A percentile compares a stretch with the other conserved stretches of the same genome.
These are phyloP conservation scores for Naso thynnoides DNA, from an alignment of 2,797 vertebrate genomes.

Conservation along the genomic window DNA sequence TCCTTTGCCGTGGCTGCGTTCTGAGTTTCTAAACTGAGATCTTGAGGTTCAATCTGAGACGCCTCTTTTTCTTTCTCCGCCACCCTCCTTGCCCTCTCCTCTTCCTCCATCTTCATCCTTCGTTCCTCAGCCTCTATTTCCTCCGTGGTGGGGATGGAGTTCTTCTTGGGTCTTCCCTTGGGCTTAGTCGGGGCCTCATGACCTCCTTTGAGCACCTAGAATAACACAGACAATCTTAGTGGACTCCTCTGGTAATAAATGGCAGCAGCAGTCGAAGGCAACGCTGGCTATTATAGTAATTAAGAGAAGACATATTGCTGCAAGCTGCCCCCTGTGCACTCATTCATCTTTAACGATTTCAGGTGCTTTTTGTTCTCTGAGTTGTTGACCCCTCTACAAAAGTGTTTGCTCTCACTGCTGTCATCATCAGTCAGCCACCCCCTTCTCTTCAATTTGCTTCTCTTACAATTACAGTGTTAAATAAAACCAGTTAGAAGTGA, in stretches of 20 bases:
- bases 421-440: slow-evolving; percentile 70
- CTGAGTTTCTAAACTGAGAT: slow-evolving; percentile 72
- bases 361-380: slow-evolving; percentile 67
- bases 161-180: slow-evolving; percentile 99
- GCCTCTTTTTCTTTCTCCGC: slow-evolving; percentile 36
- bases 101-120: slow-evolving; percentile 82
- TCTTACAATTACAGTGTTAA: not conserved
- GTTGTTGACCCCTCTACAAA: slow-evolving; percentile 72
- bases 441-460: slow-evolving; percentile 9
- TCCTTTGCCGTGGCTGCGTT: slow-evolving; percentile 36
- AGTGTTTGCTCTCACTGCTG: slow-evolving; percentile 69
- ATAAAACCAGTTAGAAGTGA: too few species aligned
- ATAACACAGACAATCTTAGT: slow-evolving; percentile 64
- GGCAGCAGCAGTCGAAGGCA: slow-evolving; percentile 79
- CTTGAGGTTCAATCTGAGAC: slow-evolving; percentile 74
- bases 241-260: slow-evolving; percentile 69
- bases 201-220: slow-evolving; percentile 96
- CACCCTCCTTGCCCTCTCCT: slow-evolving; percentile 67
- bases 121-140: slow-evolving; percentile 97
- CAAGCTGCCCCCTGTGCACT: slow-evolving; percentile 69
- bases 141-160: slow-evolving; percentile 97
- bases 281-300: slow-evolving; percentile 82
- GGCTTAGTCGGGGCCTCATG: slow-evolving; percentile 98
- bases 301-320: slow-evolving; percentile 84
- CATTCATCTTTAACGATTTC: slow-evolving; percentile 82